Conservation (phyloP, 2,888 invertebrate species). For the Caenorhabditis sp. region DNA sequence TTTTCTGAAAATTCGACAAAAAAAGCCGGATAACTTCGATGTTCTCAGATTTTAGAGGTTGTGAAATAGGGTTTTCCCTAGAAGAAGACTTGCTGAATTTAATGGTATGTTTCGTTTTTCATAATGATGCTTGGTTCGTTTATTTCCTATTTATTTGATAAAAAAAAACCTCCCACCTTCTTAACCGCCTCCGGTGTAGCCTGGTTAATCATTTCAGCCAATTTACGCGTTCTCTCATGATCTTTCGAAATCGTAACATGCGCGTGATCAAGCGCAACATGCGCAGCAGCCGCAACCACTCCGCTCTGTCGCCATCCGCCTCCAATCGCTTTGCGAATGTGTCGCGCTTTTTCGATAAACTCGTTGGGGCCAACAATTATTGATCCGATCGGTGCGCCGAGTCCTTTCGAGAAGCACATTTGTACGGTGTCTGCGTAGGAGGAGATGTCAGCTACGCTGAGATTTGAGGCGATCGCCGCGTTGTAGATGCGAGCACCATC, state of each 20-base stretch:
- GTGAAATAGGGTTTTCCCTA: too few relatives aligned
- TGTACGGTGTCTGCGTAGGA: constrained; percentile 80
- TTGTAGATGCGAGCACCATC: constrained; percentile 93
- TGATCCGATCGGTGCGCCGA: constrained; percentile 89
- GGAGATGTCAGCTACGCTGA: constrained; percentile 21
- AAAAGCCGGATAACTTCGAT: too few relatives aligned
- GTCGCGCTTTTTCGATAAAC: constrained; percentile 52
- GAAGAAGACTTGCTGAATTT: too few relatives aligned
- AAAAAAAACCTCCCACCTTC: too few relatives aligned
- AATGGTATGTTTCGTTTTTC: too few relatives aligned
- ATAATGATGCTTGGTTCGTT: too few relatives aligned
- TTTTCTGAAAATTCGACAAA: too few relatives aligned
- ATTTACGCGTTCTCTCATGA: constrained; percentile 75
- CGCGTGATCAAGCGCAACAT: constrained; percentile 82
- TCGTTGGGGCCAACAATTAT: constrained; percentile 79
- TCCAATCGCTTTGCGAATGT: constrained; percentile 77
- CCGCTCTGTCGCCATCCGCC: constrained; percentile 94
- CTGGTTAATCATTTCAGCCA: constrained; percentile 54
- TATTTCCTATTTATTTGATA: too few relatives aligned
- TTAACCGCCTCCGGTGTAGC: constrained; percentile 41
- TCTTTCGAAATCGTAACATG: constrained; percentile 80
- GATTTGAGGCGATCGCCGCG: constrained; percentile 78
- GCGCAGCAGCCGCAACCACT: constrained; percentile 86
- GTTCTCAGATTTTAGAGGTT: too few relatives aligned
- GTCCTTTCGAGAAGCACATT: constrained; percentile 84